A percentile compares a stretch with the other conserved stretches of the same genome.
These are phyloP conservation scores for Alaudala cheleensis DNA, from an alignment of 2,113 vertebrate genomes.

Conservation along the genomic window DNA sequence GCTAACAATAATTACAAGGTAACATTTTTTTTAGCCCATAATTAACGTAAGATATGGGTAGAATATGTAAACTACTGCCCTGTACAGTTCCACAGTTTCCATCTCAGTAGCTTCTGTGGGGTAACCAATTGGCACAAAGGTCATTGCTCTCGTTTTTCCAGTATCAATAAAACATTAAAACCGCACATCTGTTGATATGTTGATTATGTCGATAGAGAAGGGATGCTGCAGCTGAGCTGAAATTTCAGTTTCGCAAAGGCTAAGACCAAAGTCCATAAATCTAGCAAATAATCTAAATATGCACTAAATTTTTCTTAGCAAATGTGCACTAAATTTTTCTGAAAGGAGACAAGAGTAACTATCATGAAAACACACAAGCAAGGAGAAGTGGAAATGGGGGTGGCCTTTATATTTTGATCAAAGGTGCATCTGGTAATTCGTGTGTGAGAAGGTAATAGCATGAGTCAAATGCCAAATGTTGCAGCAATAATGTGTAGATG, in stretches of 20 bases:
- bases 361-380: neutral
- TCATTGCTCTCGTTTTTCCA: conserved; percentile 68
- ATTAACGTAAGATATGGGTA: conserved; percentile 37
- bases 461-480: neutral
- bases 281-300: neutral
- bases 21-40: conserved; percentile 2
- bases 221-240: neutral
- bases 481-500: neutral
- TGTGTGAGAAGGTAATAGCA: neutral
- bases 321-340: neutral
- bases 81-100: conserved; percentile 32
- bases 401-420: neutral
- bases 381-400: neutral
- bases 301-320: too few species aligned
- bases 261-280: neutral
- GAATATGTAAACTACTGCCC: conserved; percentile 26
- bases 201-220: conserved; percentile 30
- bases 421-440: neutral
- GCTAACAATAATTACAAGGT: neutral
- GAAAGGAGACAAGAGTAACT: neutral
- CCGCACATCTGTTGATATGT: conserved; percentile 7
- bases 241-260: conserved; percentile 8
- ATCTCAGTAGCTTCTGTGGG: conserved; percentile 34
- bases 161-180: conserved; percentile 66
- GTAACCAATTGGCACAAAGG: conserved; percentile 71